Evolutionary conservation across 2,888 invertebrate genomes (phyloP).

Genomic region (Cryptocephalus moraei): DNA sequence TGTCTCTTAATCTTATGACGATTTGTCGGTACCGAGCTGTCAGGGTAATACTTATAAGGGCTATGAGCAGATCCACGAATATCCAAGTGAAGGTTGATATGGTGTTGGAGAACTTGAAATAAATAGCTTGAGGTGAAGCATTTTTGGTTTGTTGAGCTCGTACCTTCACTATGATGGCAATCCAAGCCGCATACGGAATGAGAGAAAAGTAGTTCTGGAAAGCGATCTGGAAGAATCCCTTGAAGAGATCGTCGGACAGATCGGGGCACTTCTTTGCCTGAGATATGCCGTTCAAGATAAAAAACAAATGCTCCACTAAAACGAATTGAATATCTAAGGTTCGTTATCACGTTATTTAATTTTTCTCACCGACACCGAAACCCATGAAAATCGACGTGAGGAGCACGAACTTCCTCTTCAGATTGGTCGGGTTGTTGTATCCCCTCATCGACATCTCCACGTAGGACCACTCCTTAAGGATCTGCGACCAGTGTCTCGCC

Average conservation of each 20-base stretch:
- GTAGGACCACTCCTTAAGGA: conserved; percentile 29
- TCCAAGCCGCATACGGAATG: conserved; percentile 40
- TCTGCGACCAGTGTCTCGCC: conserved; percentile 20
- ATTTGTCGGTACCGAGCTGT: conserved; percentile 51
- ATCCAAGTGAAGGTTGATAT: conserved; percentile 62
- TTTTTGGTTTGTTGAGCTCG: neutral
- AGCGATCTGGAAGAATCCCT: conserved; percentile 27
- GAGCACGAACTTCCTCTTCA: conserved; percentile 24
- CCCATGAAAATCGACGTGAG: conserved; percentile 25
- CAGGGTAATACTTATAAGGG: conserved; percentile 60
- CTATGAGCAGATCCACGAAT: conserved; percentile 63
- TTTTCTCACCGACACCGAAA: conserved; percentile 27
- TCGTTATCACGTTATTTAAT: neutral
- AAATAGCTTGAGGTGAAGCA: neutral
- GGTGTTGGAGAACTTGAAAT: conserved; percentile 39
- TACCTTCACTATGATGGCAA: conserved; percentile 37
- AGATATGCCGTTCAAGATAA: conserved; percentile 23
- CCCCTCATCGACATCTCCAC: conserved; percentile 29
- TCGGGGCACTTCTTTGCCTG: conserved; percentile 18
- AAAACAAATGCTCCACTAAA: conserved; percentile 30
- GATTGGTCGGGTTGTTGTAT: conserved; percentile 21
- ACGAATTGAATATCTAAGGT: conserved; percentile 6
- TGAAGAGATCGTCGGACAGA: conserved; percentile 14
- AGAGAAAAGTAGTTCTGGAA: conserved; percentile 45
- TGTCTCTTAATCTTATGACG: conserved; percentile 20